A percentile compares a stretch with the other conserved stretches of the same genome.
Evolutionary conservation across 2,888 invertebrate species (phyloP).

Genomic region (Eupithecia subumbrata): DNA sequence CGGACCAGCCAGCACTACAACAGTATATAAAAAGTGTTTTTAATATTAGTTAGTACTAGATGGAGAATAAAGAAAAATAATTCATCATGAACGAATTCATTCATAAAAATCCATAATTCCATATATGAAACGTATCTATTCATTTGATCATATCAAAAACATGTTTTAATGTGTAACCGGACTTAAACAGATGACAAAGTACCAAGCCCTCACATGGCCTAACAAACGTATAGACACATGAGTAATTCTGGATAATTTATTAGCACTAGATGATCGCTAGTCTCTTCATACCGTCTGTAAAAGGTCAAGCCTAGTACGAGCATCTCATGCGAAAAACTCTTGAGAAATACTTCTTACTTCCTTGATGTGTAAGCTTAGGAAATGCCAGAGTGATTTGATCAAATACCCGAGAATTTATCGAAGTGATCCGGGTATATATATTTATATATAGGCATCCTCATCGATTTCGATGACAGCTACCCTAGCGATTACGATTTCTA

Average conservation of each 20-base stretch:
- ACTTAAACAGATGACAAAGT: background rate
- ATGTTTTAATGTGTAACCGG: background rate
- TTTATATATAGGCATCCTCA: too few relatives aligned
- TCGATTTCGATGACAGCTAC: too few relatives aligned
- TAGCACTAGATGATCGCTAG: constrained; percentile 51
- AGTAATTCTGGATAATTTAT: constrained; percentile 47
- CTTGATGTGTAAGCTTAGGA: constrained; percentile 29
- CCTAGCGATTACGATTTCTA: too few relatives aligned
- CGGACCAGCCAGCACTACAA: background rate
- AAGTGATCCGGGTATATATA: background rate
- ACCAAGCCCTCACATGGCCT: background rate
- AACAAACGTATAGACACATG: constrained; percentile 10
- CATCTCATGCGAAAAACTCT: constrained; percentile 31
- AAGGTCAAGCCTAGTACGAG: constrained; percentile 32
- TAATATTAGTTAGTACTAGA: background rate
- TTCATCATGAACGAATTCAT: background rate
- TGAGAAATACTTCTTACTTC: constrained; percentile 27
- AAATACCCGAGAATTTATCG: background rate
- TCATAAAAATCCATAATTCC: too few relatives aligned
- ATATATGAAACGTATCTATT: background rate
- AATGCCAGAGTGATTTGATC: background rate
- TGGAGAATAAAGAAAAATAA: background rate
- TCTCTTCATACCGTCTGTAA: constrained; percentile 39
- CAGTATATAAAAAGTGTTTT: background rate
- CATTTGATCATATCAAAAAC: background rate